Evolutionary conservation across 2,797 vertebrate genomes (phyloP).

Genomic region (Semotilus atromaculatus): DNA sequence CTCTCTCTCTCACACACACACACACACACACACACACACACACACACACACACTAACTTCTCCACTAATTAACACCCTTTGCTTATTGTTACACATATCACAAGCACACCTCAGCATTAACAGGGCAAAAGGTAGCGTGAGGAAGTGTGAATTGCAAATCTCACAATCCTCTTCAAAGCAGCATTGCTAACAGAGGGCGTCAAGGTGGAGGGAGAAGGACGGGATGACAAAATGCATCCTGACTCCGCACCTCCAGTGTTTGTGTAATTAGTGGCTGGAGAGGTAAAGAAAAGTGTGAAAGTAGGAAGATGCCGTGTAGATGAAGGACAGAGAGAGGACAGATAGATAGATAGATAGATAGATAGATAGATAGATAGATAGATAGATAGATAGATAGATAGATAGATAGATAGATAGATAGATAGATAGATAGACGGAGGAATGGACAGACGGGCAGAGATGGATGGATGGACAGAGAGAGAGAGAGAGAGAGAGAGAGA

Average conservation of each 20-base stretch:
- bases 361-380: slow-evolving; percentile 8
- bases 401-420: too few species aligned
- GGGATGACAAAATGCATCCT: slow-evolving; percentile 79
- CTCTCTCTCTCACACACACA: neutral
- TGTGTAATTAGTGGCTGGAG: slow-evolving; percentile 65
- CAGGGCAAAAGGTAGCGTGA: slow-evolving; percentile 42
- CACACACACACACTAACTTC: slow-evolving; percentile 3
- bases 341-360: neutral
- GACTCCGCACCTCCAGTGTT: slow-evolving; percentile 72
- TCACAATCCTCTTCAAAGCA: slow-evolving; percentile 24
- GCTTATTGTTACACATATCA: slow-evolving; percentile 63
- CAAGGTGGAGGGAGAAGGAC: slow-evolving; percentile 56
- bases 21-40: neutral
- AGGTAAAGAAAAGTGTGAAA: slow-evolving; percentile 69
- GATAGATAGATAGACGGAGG: neutral
- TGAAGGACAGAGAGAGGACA: neutral
- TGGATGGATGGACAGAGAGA: neutral
- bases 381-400: neutral
- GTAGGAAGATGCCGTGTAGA: slow-evolving; percentile 71
- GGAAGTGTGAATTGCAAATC: slow-evolving; percentile 54
- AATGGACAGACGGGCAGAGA: neutral
- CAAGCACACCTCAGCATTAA: slow-evolving; percentile 61
- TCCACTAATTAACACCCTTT: slow-evolving; percentile 49
- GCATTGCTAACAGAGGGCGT: slow-evolving; percentile 15
- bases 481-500: neutral